These are phyloP conservation scores for Sinocyclocheilus anophthalmus DNA, from an alignment of 2,113 vertebrate genomes.

Conservation along the genomic window DNA sequence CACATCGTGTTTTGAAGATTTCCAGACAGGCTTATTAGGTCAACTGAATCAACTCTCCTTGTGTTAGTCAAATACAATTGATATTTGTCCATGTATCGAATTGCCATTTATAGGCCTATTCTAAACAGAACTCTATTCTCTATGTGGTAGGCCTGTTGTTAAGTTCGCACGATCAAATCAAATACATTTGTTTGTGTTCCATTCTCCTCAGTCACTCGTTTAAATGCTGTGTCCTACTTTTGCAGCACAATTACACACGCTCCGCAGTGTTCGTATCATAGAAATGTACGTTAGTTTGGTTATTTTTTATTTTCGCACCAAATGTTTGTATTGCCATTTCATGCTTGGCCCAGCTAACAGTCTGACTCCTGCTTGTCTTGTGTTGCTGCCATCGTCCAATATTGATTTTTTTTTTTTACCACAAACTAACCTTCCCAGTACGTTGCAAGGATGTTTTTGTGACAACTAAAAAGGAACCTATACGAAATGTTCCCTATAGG, in stretches of 20 bases:
- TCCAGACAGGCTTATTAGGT: not conserved
- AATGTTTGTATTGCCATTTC: not conserved
- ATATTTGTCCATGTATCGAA: not conserved
- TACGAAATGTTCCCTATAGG: too few relatives aligned
- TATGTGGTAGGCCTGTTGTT: not conserved
- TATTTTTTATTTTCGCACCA: not conserved
- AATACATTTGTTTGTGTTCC: not conserved
- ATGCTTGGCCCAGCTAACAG: not conserved
- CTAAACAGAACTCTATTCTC: not conserved
- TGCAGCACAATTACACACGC: not conserved
- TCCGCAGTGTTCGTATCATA: not conserved
- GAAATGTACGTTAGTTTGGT: not conserved
- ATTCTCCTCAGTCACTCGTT: not conserved
- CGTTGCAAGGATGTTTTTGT: not conserved
- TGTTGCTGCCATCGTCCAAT: not conserved
- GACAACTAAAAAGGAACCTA: not conserved
- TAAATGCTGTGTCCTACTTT: slow-evolving; percentile 14
- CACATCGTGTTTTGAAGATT: not conserved
- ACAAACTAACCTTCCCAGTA: not conserved
- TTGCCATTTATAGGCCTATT: not conserved
- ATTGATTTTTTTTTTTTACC: not conserved
- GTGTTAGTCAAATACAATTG: not conserved
- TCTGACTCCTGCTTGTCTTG: not conserved
- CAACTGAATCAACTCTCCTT: too few relatives aligned
- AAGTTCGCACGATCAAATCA: not conserved